Evolutionary conservation across 2,888 invertebrate genomes (phyloP), one percentile per base, ranked within the genome.

Genomic region (Drosophila heteroneura): DNA sequence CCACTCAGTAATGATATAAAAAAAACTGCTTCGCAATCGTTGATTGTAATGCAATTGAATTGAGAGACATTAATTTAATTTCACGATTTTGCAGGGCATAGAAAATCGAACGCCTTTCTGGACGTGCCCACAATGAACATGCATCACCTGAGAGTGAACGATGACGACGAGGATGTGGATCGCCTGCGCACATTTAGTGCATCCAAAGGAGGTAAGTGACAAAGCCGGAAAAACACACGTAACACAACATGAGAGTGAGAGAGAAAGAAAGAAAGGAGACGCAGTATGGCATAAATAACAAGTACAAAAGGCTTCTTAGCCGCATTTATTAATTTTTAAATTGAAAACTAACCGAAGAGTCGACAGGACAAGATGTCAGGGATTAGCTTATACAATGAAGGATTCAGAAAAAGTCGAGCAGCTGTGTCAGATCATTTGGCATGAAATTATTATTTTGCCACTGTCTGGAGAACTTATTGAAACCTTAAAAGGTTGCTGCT

Each of bases 111-210:
- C 81, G 95, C 96, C 75, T 96, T 96, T 91, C 94, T 96, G 79
- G 96, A 96, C 92, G 96, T 96, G 56, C 96, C 96, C 49, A 90
- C 92, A 76, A 90, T 91, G 85, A 93, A 93, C 81, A 93, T 93
- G 92, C 93, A 93, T 82, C 93, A 93, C 80, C 90, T 93, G 81
- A 92, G 92, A 82, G 91, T 93, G 69, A 92, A 92, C 76, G 93
- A 93, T 81, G 93, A 93, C 63, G 97, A 97, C 90, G 97, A 97
- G 91, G 97, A 98, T 93, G 96, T 97, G 77, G 98, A 98, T 94
- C 95, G 98, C 81, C 95, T 99, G 90, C 95, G 99, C 90, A 97
- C 98, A 83, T 99, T 99, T 95, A 97, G 97, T 94, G 96, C 94
- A 97, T 98, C 89, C 96, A 98, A 98, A 95, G 97, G 97, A 96